Evolutionary conservation across 1,140 invertebrate genomes (phyloP).

Genomic region (Teleopsis dalmanni): DNA sequence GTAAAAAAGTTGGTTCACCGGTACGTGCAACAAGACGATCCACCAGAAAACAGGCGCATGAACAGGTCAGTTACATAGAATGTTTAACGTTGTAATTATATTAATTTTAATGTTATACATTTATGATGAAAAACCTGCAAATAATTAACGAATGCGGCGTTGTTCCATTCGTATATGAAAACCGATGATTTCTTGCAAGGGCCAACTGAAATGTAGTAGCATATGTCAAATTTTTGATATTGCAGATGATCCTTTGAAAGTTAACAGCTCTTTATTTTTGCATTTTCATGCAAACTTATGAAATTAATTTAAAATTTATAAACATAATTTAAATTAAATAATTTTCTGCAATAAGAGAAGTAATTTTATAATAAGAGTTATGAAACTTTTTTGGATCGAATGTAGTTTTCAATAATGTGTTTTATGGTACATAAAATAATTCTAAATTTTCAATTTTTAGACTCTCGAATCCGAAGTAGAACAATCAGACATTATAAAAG

Average conservation of each 20-base stretch:
- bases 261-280: background rate
- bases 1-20: constrained; percentile 21
- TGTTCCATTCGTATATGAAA: constrained; percentile 39
- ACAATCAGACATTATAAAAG: constrained; percentile 15
- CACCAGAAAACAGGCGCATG: constrained; percentile 20
- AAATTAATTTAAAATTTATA: background rate
- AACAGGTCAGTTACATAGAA: constrained; percentile 27
- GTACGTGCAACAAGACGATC: constrained; percentile 25
- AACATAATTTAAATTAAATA: background rate
- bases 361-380: background rate
- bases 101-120: background rate
- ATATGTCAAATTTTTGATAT: background rate
- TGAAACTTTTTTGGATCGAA: background rate
- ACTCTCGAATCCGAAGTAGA: constrained; percentile 27
- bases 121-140: constrained; percentile 34
- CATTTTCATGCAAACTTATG: background rate
- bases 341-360: background rate
- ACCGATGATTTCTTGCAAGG: constrained; percentile 39
- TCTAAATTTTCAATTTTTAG: constrained; percentile 13
- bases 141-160: constrained; percentile 31
- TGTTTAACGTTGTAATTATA: background rate
- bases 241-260: background rate
- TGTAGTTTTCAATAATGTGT: background rate
- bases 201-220: constrained; percentile 41
- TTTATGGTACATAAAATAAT: background rate